Conservation (phyloP, 2,113 vertebrate species). For the Anas platyrhynchos region DNA sequence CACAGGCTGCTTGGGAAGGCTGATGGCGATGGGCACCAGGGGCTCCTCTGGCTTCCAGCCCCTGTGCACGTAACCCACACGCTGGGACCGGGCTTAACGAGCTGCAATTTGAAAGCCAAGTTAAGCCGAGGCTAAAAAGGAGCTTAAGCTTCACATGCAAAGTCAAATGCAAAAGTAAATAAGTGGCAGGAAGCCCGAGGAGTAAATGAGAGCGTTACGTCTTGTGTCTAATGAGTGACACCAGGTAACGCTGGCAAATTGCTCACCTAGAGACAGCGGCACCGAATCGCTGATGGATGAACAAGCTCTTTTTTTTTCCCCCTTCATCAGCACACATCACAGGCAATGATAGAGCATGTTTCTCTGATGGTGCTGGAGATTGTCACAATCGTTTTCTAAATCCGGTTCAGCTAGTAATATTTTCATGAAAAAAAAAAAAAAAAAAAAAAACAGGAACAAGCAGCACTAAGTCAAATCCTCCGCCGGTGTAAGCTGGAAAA, state of each 20-base stretch:
- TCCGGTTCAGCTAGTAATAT: neutral
- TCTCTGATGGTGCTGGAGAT: constrained; percentile 25
- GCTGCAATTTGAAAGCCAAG: neutral
- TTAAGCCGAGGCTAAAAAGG: neutral
- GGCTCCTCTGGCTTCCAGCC: neutral
- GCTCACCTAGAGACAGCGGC: constrained; percentile 55
- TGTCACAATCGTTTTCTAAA: constrained; percentile 15
- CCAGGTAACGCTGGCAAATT: constrained; percentile 57
- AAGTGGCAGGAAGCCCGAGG: constrained; percentile 16
- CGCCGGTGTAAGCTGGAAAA: neutral
- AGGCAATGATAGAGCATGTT: constrained; percentile 54
- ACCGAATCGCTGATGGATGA: constrained; percentile 47
- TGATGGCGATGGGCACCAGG: neutral
- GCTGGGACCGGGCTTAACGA: constrained; percentile 2
- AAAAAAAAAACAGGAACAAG: neutral
- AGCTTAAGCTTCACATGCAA: neutral
- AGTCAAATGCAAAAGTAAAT: constrained; percentile 10
- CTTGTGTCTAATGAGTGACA: constrained; percentile 51
- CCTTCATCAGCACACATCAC: constrained; percentile 61
- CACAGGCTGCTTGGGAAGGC: neutral
- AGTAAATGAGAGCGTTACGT: constrained; percentile 47
- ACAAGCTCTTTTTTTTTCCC: constrained; percentile 39
- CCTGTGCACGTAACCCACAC: neutral
- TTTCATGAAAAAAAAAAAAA: neutral
- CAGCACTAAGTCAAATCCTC: neutral